Base-by-base conservation (phyloP, 2,113 vertebrate genomes). In the Sorex fumeus region DNA sequence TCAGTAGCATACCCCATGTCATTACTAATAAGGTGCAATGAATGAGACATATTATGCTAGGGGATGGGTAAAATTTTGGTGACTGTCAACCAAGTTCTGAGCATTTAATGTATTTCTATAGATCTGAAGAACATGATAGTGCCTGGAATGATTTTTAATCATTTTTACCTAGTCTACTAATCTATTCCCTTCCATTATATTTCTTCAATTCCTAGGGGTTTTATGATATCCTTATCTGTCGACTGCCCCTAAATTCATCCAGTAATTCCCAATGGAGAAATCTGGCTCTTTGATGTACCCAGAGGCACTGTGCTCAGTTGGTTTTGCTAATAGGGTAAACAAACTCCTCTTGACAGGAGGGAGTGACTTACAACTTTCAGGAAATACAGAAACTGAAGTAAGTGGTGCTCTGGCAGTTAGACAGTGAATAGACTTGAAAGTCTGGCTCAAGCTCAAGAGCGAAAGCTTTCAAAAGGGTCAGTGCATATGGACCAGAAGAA, bases 311-410 rank as follows among this genome's bases (percentile, higher is more conserved):
- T 27, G 34, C 84, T 93, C 64, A 74, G 89, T 75, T 77, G 90
- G 60, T 95, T 96, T 95, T 91, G 36, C 84, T 93, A 93, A 92
- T 79, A 67, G 53, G 25, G 34, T 78, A 91, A 89, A 95, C 77
- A 87, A 75, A 57, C 32, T 81, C 47, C 45, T 36, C 36, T 93
- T 87, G 89, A 93, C 89, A 79, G 70, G n/a, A 85, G 32, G 28
- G 84, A 88, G 60, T 67, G 74, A 60, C 84, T 92, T 92, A 30
- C 3, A 13, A 3, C 71, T 18, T 93, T 84, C 76, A 86, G 72
- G 43, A 83, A 36, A 21, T 23, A 36, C n/a, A 23, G 62, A 81
- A 66, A 86, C 72, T 70, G 66, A 74, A 30, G 30, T 32, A 72
- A 57, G 75, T 0, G 0, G 5, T 57, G 16, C 6, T 36, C 67